A percentile compares a stretch with the other conserved stretches of the same genome.
phyloP scores from a whole-genome alignment of 2,888 invertebrate genomes.

The Metopia argyrocephala region DNA sequence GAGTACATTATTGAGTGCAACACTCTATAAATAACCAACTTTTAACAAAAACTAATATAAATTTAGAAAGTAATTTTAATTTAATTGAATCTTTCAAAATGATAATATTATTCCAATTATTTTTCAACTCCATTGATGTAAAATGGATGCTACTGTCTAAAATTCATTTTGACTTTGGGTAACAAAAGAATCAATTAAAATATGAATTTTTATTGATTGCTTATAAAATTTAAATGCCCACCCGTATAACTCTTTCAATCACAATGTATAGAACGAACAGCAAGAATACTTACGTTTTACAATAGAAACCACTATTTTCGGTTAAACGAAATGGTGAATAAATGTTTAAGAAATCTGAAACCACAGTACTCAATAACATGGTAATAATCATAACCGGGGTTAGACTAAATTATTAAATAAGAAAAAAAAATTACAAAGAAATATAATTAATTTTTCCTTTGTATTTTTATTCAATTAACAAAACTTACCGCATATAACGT shows the following conservation, averaged over 20 bases:
- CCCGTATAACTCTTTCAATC: slow-evolving; percentile 52
- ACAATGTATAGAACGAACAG: too few species aligned
- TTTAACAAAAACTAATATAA: too few species aligned
- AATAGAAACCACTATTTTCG: slow-evolving; percentile 70
- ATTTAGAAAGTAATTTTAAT: too few species aligned
- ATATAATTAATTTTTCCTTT: neutral
- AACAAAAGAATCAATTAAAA: neutral
- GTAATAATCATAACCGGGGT: slow-evolving; percentile 72
- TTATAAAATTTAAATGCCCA: slow-evolving; percentile 20
- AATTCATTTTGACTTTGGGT: too few species aligned
- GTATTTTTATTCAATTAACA: neutral
- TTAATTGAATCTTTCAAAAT: too few species aligned
- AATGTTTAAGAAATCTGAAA: slow-evolving; percentile 70
- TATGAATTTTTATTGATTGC: neutral
- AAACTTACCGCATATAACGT: slow-evolving; percentile 71
- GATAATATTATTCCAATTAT: too few species aligned
- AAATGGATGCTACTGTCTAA: too few species aligned
- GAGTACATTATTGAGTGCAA: too few species aligned
- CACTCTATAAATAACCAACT: too few species aligned
- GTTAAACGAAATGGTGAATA: slow-evolving; percentile 72
- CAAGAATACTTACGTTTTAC: slow-evolving; percentile 69
- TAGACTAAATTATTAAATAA: slow-evolving; percentile 65
- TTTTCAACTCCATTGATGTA: too few species aligned
- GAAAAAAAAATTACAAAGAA: neutral
- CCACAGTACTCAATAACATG: slow-evolving; percentile 69